Percentiles rank a stretch among this genome's conserved stretches.
Conservation (phyloP, 2,797 vertebrate species). For the Clarias fuscus region DNA sequence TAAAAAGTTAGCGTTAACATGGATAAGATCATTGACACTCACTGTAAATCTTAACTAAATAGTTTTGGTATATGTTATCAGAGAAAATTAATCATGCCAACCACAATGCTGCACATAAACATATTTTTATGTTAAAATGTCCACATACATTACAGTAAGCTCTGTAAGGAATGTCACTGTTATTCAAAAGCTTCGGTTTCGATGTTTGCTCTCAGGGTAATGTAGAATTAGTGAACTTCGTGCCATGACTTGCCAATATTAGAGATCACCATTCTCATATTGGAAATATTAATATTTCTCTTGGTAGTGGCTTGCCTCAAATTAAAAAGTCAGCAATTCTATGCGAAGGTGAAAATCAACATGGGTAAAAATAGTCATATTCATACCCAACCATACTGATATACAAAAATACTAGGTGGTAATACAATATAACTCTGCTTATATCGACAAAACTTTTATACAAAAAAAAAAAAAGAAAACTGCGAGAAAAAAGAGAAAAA, state of each 20-base stretch:
- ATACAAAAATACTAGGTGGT: too few species aligned
- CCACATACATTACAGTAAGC: too few species aligned
- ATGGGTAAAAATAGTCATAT: too few species aligned
- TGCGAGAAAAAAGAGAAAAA: too few species aligned
- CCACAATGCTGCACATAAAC: too few species aligned
- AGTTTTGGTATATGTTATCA: not conserved
- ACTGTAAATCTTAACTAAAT: not conserved
- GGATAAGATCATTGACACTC: not conserved
- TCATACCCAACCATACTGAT: too few species aligned
- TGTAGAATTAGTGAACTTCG: not conserved
- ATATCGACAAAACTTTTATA: too few species aligned
- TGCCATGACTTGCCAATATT: not conserved
- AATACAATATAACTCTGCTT: too few species aligned
- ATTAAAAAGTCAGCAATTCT: too few species aligned
- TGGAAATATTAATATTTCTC: not conserved
- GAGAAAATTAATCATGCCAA: not conserved
- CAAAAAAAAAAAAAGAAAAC: too few species aligned
- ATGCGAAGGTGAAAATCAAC: too few species aligned
- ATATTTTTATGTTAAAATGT: not conserved
- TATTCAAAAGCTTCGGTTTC: not conserved
- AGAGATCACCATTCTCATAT: not conserved
- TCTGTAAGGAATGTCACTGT: not conserved
- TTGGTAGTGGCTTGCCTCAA: not conserved
- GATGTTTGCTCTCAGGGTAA: not conserved
- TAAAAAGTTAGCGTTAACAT: not conserved